These are phyloP conservation scores for Drosophila hamatofila DNA, from an alignment of 2,888 invertebrate species.

Conservation along the genomic window DNA sequence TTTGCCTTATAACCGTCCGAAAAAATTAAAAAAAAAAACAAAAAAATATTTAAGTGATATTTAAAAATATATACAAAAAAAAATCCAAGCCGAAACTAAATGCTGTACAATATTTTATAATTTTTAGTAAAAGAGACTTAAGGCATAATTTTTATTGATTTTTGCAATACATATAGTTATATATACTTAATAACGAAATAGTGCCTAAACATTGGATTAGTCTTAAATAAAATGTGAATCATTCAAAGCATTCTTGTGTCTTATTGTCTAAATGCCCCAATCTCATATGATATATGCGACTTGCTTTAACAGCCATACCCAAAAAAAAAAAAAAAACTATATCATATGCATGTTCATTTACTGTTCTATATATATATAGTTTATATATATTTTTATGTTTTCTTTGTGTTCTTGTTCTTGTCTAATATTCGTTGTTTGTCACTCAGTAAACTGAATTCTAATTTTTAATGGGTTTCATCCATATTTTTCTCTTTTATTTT, in stretches of 20 bases:
- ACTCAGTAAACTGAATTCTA: conserved; percentile 25
- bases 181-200: conserved; percentile 45
- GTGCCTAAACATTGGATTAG: conserved; percentile 53
- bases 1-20: conserved; percentile 72
- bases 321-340: too few relatives aligned
- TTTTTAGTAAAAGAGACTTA: conserved; percentile 69
- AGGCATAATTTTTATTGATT: conserved; percentile 72
- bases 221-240: conserved; percentile 66
- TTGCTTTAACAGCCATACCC: conserved; percentile 41
- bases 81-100: conserved; percentile 31
- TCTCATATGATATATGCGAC: conserved; percentile 6
- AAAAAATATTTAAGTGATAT: conserved; percentile 73
- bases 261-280: conserved; percentile 41
- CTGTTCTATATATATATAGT: conserved; percentile 13
- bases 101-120: conserved; percentile 69
- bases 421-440: conserved; percentile 43
- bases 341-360: conserved; percentile 58
- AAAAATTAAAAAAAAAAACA: conserved; percentile 28
- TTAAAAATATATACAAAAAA: conserved; percentile 54
- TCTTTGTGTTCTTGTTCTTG: conserved; percentile 34
- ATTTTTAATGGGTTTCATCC: conserved; percentile 36
- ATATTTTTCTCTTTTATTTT: conserved; percentile 48
- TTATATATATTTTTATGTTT: conserved; percentile 27
- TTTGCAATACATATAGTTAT: conserved; percentile 67
- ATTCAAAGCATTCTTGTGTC: conserved; percentile 63